Base-by-base conservation (phyloP, 2,888 invertebrate species). In the Mystacides longicornis region DNA sequence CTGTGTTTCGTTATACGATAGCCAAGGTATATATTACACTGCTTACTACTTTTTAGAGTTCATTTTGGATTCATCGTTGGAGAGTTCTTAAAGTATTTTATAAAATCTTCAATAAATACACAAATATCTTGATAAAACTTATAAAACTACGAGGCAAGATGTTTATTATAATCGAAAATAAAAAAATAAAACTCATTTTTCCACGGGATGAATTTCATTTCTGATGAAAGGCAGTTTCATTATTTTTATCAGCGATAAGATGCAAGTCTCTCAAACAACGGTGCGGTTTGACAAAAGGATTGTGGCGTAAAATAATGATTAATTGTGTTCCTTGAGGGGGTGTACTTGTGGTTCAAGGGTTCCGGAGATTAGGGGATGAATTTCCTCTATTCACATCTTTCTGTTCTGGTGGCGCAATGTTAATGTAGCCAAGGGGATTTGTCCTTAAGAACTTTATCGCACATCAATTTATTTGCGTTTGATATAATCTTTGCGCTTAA, bases 271-370 rank as follows among this genome's bases (percentile, higher is more conserved):
- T 43, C 18, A 19, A 20, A 19, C 21, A 47, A 27, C 23, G 47
- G 47, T 16, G 27, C 21, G 49, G 48, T 54, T 58, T 52, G 55
- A 60, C 60, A 60, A 60, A 60, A 60, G 60, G 60, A 60, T 60
- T 60, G 60, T 49, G 58, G 60, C 46, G 57, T 60, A 59, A 60
- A 60, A 60, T 60, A 60, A 59, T 60, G 60, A 60, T 60, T 60
- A 60, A 60, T 60, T 60, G 60, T 60, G 57, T 57, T 56, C 55
- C 33, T 20, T 23, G 48, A 47, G 56, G 54, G 57, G 46, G 53
- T 27, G 48, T 42, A 37, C 43, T 27, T 42, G 43, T 21, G 48
- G 52, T 48, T 45, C 45, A 31, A 46, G 54, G 55, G 55, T 50
- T 48, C 53, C 46, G 42, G 21, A 55, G 58, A 57, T 57, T 59